These are phyloP conservation scores for Myrmophylax atrothorax DNA, from an alignment of 2,113 vertebrate species.

Conservation along the genomic window DNA sequence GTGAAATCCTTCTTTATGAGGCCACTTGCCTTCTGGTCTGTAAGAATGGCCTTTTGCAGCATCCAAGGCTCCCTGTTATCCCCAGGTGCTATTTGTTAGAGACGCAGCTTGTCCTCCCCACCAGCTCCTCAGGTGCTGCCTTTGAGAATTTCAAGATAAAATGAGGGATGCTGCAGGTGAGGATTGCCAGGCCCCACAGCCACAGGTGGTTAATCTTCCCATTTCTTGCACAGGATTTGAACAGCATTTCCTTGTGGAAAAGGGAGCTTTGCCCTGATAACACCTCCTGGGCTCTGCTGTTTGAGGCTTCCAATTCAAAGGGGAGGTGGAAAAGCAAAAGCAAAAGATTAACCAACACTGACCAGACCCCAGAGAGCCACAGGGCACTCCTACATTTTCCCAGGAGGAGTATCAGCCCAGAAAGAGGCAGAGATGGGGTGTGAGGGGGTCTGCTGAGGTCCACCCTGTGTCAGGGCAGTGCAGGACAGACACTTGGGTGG, in stretches of 20 bases:
- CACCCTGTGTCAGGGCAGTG: background rate
- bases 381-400: background rate
- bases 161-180: background rate
- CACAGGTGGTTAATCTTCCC: background rate
- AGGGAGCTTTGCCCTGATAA: background rate
- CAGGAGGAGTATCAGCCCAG: fast-evolving
- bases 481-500: fast-evolving
- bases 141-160: background rate
- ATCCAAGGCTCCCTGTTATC: background rate
- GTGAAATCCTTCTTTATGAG: conserved; percentile 55
- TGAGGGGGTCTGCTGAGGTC: background rate
- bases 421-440: background rate
- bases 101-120: background rate
- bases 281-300: background rate
- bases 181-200: background rate
- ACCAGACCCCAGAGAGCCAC: background rate
- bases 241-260: background rate
- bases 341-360: background rate
- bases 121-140: background rate
- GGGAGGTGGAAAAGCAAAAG: background rate
- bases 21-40: conserved; percentile 17
- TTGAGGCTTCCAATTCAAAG: background rate
- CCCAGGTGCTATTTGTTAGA: background rate
- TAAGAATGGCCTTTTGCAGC: background rate
- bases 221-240: background rate